These are phyloP conservation scores for Hoplostethus atlanticus DNA, from an alignment of 2,797 vertebrate species.

Conservation along the genomic window DNA sequence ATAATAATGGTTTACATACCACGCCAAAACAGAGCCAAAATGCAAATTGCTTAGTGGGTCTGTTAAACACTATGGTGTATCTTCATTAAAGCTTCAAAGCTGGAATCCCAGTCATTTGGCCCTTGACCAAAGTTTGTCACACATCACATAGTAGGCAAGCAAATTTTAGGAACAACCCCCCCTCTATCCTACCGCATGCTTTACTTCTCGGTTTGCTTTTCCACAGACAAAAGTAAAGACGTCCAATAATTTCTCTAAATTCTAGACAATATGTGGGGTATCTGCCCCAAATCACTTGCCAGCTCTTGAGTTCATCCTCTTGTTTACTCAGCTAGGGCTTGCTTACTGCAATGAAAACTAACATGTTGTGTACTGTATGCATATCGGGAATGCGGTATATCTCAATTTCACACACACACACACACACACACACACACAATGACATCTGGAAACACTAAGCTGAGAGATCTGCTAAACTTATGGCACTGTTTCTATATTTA, in stretches of 20 bases:
- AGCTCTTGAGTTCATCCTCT: constrained; percentile 50
- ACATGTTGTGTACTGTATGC: constrained; percentile 26
- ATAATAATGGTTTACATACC: constrained; percentile 84
- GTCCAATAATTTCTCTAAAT: constrained; percentile 16
- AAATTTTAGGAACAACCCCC: constrained; percentile 49
- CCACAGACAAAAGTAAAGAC: constrained; percentile 25
- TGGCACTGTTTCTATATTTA: constrained; percentile 75
- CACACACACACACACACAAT: constrained; percentile 41
- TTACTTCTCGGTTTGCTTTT: constrained; percentile 25
- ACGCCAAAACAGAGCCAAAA: constrained; percentile 72
- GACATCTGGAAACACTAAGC: constrained; percentile 78
- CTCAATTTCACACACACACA: constrained; percentile 60
- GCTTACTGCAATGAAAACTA: constrained; percentile 40
- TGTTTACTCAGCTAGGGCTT: constrained; percentile 26
- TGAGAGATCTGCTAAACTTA: constrained; percentile 68
- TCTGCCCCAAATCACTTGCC: constrained; percentile 17
- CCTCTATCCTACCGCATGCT: constrained; percentile 48
- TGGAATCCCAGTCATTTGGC: constrained; percentile 80
- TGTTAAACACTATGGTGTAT: constrained; percentile 83
- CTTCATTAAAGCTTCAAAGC: constrained; percentile 87
- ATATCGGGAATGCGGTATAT: constrained; percentile 38
- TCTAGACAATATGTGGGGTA: constrained; percentile 8
- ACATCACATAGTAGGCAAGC: constrained; percentile 60
- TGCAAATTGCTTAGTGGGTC: constrained; percentile 80
- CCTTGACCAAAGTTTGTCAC: constrained; percentile 69